phyloP scores from a whole-genome alignment of 2,888 invertebrate genomes.

The Patella pellucida region DNA sequence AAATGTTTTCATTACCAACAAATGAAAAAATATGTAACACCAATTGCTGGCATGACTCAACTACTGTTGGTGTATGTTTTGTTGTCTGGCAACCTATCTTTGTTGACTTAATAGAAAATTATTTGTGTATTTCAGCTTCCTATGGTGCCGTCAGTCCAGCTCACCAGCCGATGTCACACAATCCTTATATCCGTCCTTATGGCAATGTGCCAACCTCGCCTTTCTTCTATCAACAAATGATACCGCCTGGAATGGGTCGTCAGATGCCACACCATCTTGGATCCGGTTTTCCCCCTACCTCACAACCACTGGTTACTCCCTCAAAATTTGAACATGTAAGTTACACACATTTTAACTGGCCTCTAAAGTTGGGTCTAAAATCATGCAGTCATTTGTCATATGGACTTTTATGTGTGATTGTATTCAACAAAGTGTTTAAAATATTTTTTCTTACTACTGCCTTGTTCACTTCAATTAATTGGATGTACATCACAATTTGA shows the following conservation, averaged over 20 bases:
- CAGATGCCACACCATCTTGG: conserved; percentile 41
- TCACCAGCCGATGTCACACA: conserved; percentile 53
- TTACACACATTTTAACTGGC: not conserved
- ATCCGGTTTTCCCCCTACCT: conserved; percentile 50
- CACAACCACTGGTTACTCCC: conserved; percentile 41
- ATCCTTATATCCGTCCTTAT: conserved; percentile 57
- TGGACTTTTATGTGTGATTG: no score
- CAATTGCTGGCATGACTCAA: no score
- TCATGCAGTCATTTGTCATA: no score
- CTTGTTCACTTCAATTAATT: no score
- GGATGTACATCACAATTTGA: no score
- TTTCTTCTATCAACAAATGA: conserved; percentile 62
- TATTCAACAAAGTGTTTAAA: no score
- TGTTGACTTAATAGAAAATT: not conserved
- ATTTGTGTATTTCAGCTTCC: conserved; percentile 54
- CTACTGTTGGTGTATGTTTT: no score
- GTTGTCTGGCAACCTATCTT: no score
- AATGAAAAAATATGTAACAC: no score
- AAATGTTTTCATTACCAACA: no score
- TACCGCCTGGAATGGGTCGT: conserved; percentile 57
- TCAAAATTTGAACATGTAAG: conserved; percentile 41
- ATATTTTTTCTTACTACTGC: no score
- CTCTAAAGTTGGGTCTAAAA: not conserved
- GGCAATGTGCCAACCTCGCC: conserved; percentile 53
- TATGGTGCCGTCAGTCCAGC: conserved; percentile 64